Evolutionary conservation across 23 tunicate species (phyloP), one percentile per base, ranked within the genome.

Genomic region (Trididemnum nubilum): DNA sequence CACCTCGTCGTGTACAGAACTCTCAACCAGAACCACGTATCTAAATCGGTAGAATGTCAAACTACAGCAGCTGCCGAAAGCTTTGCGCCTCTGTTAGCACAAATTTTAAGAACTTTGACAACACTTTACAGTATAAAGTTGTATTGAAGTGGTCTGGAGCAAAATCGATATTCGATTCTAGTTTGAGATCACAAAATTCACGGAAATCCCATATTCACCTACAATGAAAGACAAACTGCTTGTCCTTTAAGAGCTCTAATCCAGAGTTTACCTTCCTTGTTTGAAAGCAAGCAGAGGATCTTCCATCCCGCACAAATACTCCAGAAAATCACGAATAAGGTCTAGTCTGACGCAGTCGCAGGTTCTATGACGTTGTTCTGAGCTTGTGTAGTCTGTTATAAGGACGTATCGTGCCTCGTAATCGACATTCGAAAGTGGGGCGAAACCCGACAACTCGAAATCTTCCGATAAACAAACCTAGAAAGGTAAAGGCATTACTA

Each of bases 291-390:
- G 87, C 59, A 87, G 50, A 0, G 97, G 97, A 31, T 86, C 72
- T 70, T 92, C 97, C 91, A 86, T 86, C 4, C 97, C 97, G 67
- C 97, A 92, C 19, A 92, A 54, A 78, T 86, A 92, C 36, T 83
- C 88, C 38, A 92, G 85, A 52, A 92, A 92, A 59, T 86, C 92
- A 19, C 85, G 85, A 31, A 92, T 82, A 0, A 82, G 57, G 77
- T 65, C 64, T 0, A 92, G 78, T 9, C 97, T 73, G 28, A 92
- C 85, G 32, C 85, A 86, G 5, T 85, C 64, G 12, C 59, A 28
- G 23, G 73, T 78, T 23, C 73, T 36, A 27, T 21, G 1, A 35
- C 73, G 40, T 61, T 60, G 59, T 32, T 73, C 80, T 0, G 72
- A 27, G 61, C 22, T 29, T 22, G 64, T 36, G 75, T 65, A 61